These are phyloP conservation scores for Nasonovia ribisnigri DNA, from an alignment of 2,888 invertebrate genomes.

Conservation along the genomic window DNA sequence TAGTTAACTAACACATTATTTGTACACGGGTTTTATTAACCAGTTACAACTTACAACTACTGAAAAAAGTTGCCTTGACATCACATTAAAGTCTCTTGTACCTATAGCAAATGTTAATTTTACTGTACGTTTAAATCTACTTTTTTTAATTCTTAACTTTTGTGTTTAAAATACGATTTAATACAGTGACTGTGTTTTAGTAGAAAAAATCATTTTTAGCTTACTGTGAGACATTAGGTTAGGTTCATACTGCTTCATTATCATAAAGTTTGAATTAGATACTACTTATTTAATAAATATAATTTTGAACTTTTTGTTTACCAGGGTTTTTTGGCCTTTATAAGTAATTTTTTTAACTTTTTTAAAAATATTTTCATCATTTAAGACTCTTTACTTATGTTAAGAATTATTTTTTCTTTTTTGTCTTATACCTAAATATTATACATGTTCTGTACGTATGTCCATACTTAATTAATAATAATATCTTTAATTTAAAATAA, in stretches of 20 bases:
- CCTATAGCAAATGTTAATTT: background rate
- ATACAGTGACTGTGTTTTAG: background rate
- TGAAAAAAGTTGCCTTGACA: background rate
- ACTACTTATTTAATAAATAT: background rate
- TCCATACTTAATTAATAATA: background rate
- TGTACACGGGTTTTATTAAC: background rate
- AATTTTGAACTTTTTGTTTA: background rate
- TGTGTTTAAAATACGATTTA: background rate
- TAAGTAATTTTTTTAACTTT: background rate
- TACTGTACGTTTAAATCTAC: background rate
- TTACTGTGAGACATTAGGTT: background rate
- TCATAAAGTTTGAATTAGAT: background rate
- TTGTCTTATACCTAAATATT: background rate
- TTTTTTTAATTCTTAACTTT: background rate
- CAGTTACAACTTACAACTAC: background rate
- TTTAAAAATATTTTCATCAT: background rate
- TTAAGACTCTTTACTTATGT: background rate
- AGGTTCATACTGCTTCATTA: too few species aligned
- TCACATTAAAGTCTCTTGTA: background rate
- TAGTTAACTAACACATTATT: background rate
- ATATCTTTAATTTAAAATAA: background rate
- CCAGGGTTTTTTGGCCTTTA: background rate
- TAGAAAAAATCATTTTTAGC: background rate
- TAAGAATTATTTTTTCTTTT: background rate
- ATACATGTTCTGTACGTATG: background rate